These are phyloP conservation scores for Bujurquina vittata DNA, from an alignment of 2,113 vertebrate genomes.

Conservation along the genomic window DNA sequence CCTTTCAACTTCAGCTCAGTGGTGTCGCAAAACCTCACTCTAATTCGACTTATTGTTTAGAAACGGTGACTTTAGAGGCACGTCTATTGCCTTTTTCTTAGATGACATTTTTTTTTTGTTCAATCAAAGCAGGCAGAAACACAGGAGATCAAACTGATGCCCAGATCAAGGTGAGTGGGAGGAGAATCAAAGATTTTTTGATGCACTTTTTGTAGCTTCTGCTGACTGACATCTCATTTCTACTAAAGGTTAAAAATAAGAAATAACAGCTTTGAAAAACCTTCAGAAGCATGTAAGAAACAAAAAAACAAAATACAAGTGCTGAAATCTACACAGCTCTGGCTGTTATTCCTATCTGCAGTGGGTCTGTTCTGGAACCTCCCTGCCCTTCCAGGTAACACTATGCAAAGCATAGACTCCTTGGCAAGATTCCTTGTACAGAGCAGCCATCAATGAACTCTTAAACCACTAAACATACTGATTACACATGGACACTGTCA, in stretches of 20 bases:
- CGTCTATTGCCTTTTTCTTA: background rate
- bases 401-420: no score
- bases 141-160: conserved; percentile 38
- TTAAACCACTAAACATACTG: background rate
- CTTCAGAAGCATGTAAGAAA: background rate
- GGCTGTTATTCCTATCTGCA: background rate
- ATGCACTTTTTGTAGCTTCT: conserved; percentile 37
- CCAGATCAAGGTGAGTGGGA: conserved; percentile 50
- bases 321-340: background rate
- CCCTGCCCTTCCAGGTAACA: no score
- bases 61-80: conserved; percentile 23
- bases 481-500: background rate
- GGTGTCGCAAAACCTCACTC: conserved; percentile 11
- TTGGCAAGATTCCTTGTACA: background rate
- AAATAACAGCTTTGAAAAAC: background rate
- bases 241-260: conserved; percentile 32
- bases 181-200: conserved; percentile 46
- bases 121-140: conserved; percentile 40
- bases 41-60: conserved; percentile 13
- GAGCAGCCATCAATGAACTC: background rate
- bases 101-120: conserved; percentile 13
- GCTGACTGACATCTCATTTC: conserved; percentile 33
- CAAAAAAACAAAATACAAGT: accelerated
- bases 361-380: no score
- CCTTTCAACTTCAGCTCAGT: conserved; percentile 10